These are phyloP conservation scores for Edolisoma coerulescens DNA, from an alignment of 2,113 vertebrate species.

Conservation along the genomic window DNA sequence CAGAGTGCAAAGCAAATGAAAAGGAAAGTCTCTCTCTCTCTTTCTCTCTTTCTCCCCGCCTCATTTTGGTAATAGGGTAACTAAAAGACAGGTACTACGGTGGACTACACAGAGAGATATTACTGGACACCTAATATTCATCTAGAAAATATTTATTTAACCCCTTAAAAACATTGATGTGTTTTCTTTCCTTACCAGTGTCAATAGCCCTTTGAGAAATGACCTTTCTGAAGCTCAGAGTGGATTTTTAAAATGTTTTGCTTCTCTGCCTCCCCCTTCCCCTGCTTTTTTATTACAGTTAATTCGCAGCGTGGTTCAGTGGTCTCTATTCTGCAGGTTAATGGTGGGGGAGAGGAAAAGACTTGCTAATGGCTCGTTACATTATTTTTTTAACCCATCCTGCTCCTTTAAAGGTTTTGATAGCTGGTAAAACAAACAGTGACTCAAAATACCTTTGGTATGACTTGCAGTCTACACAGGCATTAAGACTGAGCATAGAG, in stretches of 20 bases:
- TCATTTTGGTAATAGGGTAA: background rate
- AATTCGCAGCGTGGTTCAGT: background rate
- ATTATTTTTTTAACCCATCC: conserved; percentile 34
- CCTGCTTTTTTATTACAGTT: background rate
- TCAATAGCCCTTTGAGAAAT: background rate
- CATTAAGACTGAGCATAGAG: background rate
- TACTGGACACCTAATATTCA: background rate
- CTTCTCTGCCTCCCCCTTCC: background rate
- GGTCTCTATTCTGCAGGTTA: background rate
- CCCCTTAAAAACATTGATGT: background rate
- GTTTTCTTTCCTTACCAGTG: background rate
- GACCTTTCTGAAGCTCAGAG: background rate
- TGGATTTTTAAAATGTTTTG: background rate
- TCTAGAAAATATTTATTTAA: background rate
- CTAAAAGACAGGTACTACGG: background rate
- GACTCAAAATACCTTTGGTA: background rate
- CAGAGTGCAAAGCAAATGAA: background rate
- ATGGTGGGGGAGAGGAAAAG: background rate
- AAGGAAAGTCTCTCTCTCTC: background rate
- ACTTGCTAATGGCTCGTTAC: background rate
- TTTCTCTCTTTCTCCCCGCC: background rate
- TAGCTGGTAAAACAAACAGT: conserved; percentile 1
- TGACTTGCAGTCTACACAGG: background rate
- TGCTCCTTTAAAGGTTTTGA: conserved; percentile 14
- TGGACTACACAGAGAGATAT: background rate